Conservation (phyloP, 1,140 invertebrate species). For the Heliconius melpomene region DNA sequence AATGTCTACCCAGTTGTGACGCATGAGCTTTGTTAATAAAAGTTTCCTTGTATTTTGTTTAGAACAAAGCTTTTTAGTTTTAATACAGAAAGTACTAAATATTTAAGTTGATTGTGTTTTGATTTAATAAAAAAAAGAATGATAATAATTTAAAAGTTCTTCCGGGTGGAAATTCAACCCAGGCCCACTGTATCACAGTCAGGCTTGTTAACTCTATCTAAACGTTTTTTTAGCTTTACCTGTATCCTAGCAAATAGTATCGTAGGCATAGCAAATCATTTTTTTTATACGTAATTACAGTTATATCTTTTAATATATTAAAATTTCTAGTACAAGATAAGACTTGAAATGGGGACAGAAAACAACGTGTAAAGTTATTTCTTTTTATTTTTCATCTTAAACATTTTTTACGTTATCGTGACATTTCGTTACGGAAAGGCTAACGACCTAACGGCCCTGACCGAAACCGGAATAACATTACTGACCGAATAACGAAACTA, state of each 20-base stretch:
- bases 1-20: not conserved
- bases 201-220: too few relatives aligned
- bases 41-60: not conserved
- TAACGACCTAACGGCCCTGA: conserved; percentile 58
- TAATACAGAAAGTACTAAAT: too few relatives aligned
- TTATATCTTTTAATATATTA: too few relatives aligned
- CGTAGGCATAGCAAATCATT: too few relatives aligned
- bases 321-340: not conserved
- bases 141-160: too few relatives aligned
- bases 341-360: not conserved
- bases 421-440: conserved; percentile 40
- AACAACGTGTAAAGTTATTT: not conserved
- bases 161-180: too few relatives aligned
- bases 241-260: too few relatives aligned
- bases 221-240: too few relatives aligned
- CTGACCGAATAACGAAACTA: conserved; percentile 43
- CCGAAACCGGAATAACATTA: conserved; percentile 45
- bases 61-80: not conserved
- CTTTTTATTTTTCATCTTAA: not conserved
- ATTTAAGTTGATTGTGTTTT: not conserved
- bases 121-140: not conserved
- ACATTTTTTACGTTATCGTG: not conserved
- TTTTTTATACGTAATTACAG: too few relatives aligned
- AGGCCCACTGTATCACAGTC: too few relatives aligned
- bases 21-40: not conserved